phyloP scores from a whole-genome alignment of 2,797 vertebrate genomes.

The Selene dorsalis region DNA sequence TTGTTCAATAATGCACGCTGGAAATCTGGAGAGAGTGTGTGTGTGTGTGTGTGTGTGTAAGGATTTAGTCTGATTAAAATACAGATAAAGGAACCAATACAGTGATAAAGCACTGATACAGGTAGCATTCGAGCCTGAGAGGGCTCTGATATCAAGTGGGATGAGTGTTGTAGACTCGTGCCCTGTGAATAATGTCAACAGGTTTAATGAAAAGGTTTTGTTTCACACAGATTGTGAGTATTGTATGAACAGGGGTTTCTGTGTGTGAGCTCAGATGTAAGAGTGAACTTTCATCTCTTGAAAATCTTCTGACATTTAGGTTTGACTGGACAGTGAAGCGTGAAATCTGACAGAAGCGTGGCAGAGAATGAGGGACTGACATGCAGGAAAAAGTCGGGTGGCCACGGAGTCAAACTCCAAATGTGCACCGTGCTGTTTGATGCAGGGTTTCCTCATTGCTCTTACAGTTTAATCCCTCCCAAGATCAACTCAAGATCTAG shows the following conservation, averaged over 20 bases:
- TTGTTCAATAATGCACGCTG: constrained; percentile 28
- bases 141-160: neutral
- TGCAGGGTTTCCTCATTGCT: neutral
- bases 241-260: neutral
- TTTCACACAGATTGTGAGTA: neutral
- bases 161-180: neutral
- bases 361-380: neutral
- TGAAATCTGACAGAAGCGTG: neutral
- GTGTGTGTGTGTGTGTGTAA: neutral
- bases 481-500: neutral
- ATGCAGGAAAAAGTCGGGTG: constrained; percentile 8
- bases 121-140: neutral
- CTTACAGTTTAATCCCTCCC: neutral
- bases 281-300: neutral
- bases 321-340: constrained; percentile 3
- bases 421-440: neutral
- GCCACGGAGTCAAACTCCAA: neutral
- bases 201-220: neutral
- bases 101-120: neutral
- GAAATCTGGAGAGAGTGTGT: neutral
- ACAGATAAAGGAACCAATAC: neutral
- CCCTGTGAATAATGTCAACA: neutral
- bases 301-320: constrained; percentile 31
- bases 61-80: constrained; percentile 9
- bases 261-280: neutral